phyloP scores from a whole-genome alignment of 1,140 invertebrate genomes.

The Aphelinus atriplicis region DNA sequence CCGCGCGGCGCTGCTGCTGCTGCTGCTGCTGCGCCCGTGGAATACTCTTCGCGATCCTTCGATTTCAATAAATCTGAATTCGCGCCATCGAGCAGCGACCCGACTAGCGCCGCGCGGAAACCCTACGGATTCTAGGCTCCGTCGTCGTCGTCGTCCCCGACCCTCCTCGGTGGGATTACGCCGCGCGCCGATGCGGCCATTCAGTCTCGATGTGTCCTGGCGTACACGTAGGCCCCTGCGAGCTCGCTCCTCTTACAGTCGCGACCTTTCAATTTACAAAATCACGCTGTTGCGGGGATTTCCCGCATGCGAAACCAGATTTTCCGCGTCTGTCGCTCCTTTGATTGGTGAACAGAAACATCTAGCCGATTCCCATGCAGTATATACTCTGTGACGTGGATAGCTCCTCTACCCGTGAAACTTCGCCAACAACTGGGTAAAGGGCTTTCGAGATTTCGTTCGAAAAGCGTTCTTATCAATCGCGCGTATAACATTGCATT shows the following conservation, averaged over 20 bases:
- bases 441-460: too few relatives aligned
- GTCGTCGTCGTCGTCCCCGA: too few relatives aligned
- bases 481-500: too few relatives aligned
- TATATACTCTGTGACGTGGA: too few relatives aligned
- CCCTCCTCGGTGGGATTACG: too few relatives aligned
- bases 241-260: neutral
- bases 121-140: conserved; percentile 10
- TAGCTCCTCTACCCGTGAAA: too few relatives aligned
- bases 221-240: conserved; percentile 14
- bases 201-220: neutral
- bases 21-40: neutral
- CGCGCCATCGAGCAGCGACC: conserved; percentile 22
- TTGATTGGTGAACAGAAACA: too few relatives aligned
- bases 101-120: conserved; percentile 4
- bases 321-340: neutral
- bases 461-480: too few relatives aligned
- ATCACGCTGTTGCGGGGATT: conserved; percentile 20
- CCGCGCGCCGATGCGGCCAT: neutral
- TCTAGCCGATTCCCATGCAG: too few relatives aligned
- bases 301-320: conserved; percentile 20
- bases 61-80: conserved; percentile 51
- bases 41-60: conserved; percentile 48
- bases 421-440: too few relatives aligned
- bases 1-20: neutral
- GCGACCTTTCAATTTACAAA: conserved; percentile 30